Conservation (phyloP, 2,888 invertebrate species). For the Subacronicta megacephala region DNA sequence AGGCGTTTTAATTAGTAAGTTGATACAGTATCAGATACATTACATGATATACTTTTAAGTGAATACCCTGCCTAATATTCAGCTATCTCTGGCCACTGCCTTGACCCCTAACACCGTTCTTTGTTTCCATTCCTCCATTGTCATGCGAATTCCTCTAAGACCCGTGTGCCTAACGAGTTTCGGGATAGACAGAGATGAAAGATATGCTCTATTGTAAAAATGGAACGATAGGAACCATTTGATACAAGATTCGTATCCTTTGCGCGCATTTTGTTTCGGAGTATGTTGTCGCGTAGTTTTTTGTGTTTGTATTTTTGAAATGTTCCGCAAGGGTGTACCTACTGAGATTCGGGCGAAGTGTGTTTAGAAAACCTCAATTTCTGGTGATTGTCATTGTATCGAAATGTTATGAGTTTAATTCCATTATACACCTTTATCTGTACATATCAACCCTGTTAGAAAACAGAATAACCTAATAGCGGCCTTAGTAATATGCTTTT, state of each 20-base stretch:
- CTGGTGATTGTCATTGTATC: too few species aligned
- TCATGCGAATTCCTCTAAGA: slow-evolving; percentile 48
- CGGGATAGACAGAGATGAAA: slow-evolving; percentile 39
- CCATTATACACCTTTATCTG: too few species aligned
- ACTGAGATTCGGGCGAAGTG: too few species aligned
- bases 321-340: background rate
- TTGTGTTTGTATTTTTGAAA: slow-evolving; percentile 2
- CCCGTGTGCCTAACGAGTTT: slow-evolving; percentile 46
- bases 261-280: slow-evolving; percentile 32
- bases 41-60: too few species aligned
- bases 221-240: slow-evolving; percentile 20
- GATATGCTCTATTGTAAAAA: slow-evolving; percentile 45
- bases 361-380: too few species aligned
- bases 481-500: too few species aligned
- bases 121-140: slow-evolving; percentile 39
- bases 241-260: slow-evolving; percentile 45
- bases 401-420: too few species aligned
- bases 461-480: too few species aligned
- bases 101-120: slow-evolving; percentile 39
- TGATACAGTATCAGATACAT: too few species aligned
- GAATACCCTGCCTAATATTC: too few species aligned
- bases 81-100: slow-evolving; percentile 21
- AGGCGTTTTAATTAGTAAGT: too few species aligned
- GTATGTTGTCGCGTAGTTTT: slow-evolving; percentile 24
- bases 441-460: too few species aligned